Evolutionary conservation across 1,140 invertebrate species (phyloP), one percentile per base, ranked within the genome.

Genomic region (Sycobia sp.): DNA sequence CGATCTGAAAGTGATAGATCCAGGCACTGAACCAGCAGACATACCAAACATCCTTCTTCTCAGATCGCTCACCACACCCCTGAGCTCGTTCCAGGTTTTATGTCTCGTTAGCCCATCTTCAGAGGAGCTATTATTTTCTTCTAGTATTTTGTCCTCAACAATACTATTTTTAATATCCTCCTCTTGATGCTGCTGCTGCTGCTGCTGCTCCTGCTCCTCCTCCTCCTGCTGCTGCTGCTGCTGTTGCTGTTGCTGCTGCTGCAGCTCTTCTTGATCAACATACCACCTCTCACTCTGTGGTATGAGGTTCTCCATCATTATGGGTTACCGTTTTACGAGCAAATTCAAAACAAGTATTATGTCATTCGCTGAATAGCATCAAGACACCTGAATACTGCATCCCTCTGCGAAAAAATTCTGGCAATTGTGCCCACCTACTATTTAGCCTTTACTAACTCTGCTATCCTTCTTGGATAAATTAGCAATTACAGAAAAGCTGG

Each of bases 41-140:
- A 93, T 81, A 44, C 86, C 86, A 1, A 90, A 90, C 23, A 95
- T 73, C 69, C 91, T 87, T 62, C 91, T 87, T 3, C 94, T 83
- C 56, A 95, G 84, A 68, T 94, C 92, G 70, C 91, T 89, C 0
- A 96, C 92, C 18, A 91, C 88, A 44, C 87, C 84, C 67, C 90
- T 85, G 2, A 95, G 84, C 73, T 95, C 92, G 1, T 87, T 85
- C 94, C 94, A 96, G 41, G 88, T 86, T 69, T 78, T 77, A 67
- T 65, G 47, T 1, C 64, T 54, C 29, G 70, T 22, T 51, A 27
- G 14, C 14, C 47, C 34, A 11, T 55, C 54, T 13, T 64, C 46
- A 20, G 49, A 44, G 5, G 8, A n/a, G 11, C 11, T 32, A 23
- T 34, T 43, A 23, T 14, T 9, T n/a, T 46, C 50, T 68, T 59